A percentile compares a stretch with the other conserved stretches of the same genome.
Evolutionary conservation across 2,797 vertebrate genomes (phyloP).

Genomic region (Cryptoprocta ferox): DNA sequence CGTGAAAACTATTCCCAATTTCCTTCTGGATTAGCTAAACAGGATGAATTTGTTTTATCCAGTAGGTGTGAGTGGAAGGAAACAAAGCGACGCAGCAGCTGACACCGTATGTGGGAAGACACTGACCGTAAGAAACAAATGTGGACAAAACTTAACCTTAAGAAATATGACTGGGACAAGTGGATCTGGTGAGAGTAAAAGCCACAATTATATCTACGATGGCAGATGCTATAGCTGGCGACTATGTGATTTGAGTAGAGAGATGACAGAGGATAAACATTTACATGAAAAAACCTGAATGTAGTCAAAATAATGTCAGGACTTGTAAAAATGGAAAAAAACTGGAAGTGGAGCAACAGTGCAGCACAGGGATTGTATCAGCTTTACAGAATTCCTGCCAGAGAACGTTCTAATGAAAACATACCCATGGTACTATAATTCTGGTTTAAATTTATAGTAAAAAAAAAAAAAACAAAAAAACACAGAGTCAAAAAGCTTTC

Average conservation of each 20-base stretch:
- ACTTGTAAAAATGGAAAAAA: slow-evolving; percentile 15
- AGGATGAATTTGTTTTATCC: neutral
- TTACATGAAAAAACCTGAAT: slow-evolving; percentile 40
- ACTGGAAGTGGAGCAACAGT: neutral
- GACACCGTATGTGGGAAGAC: neutral
- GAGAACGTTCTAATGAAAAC: neutral
- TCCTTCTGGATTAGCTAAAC: neutral
- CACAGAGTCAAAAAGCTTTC: neutral
- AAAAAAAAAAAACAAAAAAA: neutral
- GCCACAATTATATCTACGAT: neutral
- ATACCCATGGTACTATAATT: neutral
- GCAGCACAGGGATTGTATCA: neutral
- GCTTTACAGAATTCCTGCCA: neutral
- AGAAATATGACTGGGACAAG: neutral
- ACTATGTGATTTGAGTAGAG: neutral
- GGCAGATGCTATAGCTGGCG: slow-evolving; percentile 5
- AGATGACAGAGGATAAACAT: slow-evolving; percentile 22
- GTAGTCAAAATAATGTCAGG: slow-evolving; percentile 15
- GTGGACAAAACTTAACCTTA: neutral
- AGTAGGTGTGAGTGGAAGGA: neutral
- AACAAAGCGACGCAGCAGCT: neutral
- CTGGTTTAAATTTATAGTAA: neutral
- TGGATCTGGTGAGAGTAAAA: slow-evolving; percentile 13
- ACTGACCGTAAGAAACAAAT: neutral
- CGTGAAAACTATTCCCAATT: neutral